These are phyloP conservation scores for Sinocyclocheilus maitianheensis DNA, from an alignment of 2,113 vertebrate species.

Conservation along the genomic window DNA sequence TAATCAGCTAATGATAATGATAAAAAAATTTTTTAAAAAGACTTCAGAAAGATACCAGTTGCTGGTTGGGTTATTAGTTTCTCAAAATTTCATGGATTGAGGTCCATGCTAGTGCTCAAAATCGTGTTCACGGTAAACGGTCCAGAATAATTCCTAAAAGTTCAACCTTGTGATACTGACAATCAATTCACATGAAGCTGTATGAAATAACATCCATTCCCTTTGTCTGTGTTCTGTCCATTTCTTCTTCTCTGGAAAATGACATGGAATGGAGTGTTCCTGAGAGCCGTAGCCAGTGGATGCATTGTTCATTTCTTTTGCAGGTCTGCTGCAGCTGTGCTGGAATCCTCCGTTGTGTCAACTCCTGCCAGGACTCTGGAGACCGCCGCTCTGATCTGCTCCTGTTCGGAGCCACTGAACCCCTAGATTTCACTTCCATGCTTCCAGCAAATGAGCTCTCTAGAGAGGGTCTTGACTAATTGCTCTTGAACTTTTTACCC, in stretches of 20 bases:
- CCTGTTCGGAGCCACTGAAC: conserved; percentile 16
- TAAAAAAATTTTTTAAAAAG: not conserved
- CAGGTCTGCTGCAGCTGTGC: conserved; percentile 29
- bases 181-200: not conserved
- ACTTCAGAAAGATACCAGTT: not conserved
- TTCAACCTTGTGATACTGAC: not conserved
- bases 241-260: conserved; percentile 35
- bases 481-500: not conserved
- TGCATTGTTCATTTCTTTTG: conserved; percentile 35
- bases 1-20: not conserved
- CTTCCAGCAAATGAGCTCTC: conserved; percentile 30
- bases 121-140: not conserved
- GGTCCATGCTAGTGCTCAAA: not conserved
- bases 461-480: conserved; percentile 4
- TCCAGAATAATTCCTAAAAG: not conserved
- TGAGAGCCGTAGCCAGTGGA: not conserved
- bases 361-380: conserved; percentile 34
- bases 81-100: not conserved
- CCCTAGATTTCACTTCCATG: conserved; percentile 7
- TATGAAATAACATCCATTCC: conserved; percentile 4
- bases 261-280: conserved; percentile 28
- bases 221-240: conserved; percentile 6
- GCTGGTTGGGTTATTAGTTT: not conserved
- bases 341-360: not conserved
- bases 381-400: conserved; percentile 25